These are phyloP conservation scores for Todiramphus saurophagus DNA, from an alignment of 2,113 vertebrate genomes.

Conservation along the genomic window DNA sequence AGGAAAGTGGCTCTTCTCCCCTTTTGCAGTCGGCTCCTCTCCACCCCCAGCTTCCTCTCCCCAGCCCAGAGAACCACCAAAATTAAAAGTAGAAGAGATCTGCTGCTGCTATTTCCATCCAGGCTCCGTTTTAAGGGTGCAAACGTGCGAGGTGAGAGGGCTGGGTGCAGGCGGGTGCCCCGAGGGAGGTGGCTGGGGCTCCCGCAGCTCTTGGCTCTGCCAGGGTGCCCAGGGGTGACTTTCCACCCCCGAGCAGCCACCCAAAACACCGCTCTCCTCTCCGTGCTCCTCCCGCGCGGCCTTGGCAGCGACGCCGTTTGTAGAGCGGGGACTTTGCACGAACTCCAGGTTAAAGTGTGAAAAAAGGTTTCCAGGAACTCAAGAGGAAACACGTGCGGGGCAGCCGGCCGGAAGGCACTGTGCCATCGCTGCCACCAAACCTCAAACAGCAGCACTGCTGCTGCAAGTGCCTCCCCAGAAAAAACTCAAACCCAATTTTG, in stretches of 20 bases:
- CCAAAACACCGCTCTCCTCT: fast-evolving
- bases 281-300: fast-evolving
- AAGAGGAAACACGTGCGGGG: not conserved
- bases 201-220: not conserved
- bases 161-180: not conserved
- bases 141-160: not conserved
- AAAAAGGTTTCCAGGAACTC: not conserved
- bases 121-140: not conserved
- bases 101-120: slow-evolving; percentile 8
- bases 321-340: not conserved
- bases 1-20: slow-evolving; percentile 3
- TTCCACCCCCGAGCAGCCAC: not conserved
- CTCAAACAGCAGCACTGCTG: not conserved
- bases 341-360: not conserved
- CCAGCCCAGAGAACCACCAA: not conserved
- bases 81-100: not conserved
- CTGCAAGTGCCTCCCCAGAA: not conserved
- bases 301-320: fast-evolving
- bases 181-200: not conserved
- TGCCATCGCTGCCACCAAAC: fast-evolving
- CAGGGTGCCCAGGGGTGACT: not conserved
- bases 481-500: fast-evolving
- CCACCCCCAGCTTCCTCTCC: slow-evolving; percentile 49
- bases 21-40: not conserved
- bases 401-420: not conserved